Evolutionary conservation across 2,113 vertebrate species (phyloP), one percentile per base, ranked within the genome.

Genomic region (Argyrosomus japonicus): DNA sequence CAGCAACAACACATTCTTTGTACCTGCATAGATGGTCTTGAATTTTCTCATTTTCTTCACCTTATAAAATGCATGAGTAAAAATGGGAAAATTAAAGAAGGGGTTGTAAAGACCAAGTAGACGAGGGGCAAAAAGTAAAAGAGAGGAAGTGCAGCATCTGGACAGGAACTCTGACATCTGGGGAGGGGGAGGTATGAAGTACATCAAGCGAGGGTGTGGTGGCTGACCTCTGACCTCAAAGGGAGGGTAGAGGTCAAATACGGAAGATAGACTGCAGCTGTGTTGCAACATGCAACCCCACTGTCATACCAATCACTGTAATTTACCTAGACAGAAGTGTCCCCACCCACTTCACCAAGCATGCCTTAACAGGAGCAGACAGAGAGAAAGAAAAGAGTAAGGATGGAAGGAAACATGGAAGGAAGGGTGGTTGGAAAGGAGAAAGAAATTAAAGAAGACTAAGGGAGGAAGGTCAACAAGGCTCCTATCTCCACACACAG

Each of bases 131-230:
- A 68, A 79, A 73, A 58, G 40, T 15, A 61, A 78, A 57, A 29
- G 53, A 80, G 51, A 83, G 87, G 85, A 91, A 86, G 77, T 79
- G 67, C 23, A 68, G 82, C 80, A 89, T 92, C 79, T 90, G 85
- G 85, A 87, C 74, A 88, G 90, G 90, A 92, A 91, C 56, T 79
- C 27, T 11, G 73, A 75, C 77, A 80, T 91, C 85, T 82, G 61
- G 77, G 69, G 76, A 81, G 73, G 75, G 83, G 71, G 54, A 54
- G 69, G 57, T 54, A 50, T 2, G 13, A 54, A 27, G 40, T 60
- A 68, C 56, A 70, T 82, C 61, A 82, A 88, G 83, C 69, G 51
- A 84, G 75, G 86, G 87, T 81, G 88, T 80, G 82, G 82, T 54
- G 57, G 18, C 50, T 88, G 87, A 88, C 89, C 87, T 70, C 58